Percentiles rank a stretch among this genome's conserved stretches.
Conservation (phyloP, 2,113 vertebrate genomes). For the Phylloscopus trochiloides region DNA sequence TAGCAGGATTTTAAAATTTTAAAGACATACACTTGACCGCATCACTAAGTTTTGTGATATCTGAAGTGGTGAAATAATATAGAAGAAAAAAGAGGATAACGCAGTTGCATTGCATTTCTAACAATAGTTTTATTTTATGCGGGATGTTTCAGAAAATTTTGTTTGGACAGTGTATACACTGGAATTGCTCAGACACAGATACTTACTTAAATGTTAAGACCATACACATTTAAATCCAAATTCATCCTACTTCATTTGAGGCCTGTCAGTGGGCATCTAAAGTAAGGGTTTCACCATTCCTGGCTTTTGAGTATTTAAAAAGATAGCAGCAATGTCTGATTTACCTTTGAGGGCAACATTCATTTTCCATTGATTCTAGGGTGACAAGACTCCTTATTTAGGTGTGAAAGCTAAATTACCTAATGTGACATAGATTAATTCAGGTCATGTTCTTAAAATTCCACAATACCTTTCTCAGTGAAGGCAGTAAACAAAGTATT, state of each 20-base stretch:
- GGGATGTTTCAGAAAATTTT: background rate
- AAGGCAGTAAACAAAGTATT: background rate
- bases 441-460: background rate
- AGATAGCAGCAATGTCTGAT: background rate
- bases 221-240: background rate
- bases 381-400: background rate
- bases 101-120: background rate
- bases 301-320: background rate
- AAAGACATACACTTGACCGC: background rate
- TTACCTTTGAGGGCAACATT: background rate
- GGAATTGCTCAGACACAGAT: background rate
- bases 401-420: background rate
- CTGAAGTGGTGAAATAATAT: background rate
- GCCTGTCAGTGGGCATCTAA: background rate
- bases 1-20: background rate
- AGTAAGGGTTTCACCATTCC: background rate
- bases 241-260: background rate
- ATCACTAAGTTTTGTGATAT: background rate
- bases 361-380: background rate
- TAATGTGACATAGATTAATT: background rate
- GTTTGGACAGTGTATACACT: background rate
- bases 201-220: background rate
- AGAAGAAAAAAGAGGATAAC: background rate
- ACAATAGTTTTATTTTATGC: constrained; percentile 11
- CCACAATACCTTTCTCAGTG: background rate